phyloP scores from a whole-genome alignment of 2,797 vertebrate species.

The Squalus acanthias region DNA sequence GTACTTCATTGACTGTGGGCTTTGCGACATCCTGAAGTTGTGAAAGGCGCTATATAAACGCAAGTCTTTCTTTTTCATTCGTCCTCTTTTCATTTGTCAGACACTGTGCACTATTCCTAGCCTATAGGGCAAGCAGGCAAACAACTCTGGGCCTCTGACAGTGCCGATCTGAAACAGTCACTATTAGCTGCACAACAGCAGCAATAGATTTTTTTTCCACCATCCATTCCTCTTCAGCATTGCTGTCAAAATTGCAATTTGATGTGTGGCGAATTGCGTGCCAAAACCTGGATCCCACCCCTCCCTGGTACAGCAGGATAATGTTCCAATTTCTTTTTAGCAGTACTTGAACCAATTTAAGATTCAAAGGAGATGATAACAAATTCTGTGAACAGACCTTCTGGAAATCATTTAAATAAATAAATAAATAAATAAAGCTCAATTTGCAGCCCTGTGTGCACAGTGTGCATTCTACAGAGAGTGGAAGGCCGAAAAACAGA shows the following conservation, averaged over 20 bases:
- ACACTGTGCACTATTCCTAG: neutral
- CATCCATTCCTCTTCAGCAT: neutral
- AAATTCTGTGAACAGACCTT: neutral
- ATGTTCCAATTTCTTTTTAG: neutral
- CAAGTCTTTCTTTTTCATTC: neutral
- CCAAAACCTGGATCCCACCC: neutral
- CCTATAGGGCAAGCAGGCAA: neutral
- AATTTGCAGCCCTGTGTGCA: slow-evolving; percentile 11
- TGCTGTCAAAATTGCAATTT: neutral
- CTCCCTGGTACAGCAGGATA: neutral
- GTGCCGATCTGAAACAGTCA: neutral
- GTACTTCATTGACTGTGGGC: neutral
- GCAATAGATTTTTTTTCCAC: neutral
- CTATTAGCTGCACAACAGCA: neutral
- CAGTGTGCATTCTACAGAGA: slow-evolving; percentile 15
- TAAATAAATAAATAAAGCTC: neutral
- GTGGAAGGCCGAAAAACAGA: neutral
- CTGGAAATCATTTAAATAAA: slow-evolving; percentile 28
- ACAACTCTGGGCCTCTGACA: neutral
- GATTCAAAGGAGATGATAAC: slow-evolving; percentile 1
- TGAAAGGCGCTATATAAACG: neutral
- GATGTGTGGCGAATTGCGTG: neutral
- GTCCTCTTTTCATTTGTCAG: neutral
- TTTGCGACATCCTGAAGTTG: neutral
- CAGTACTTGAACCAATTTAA: neutral